Conservation (phyloP, 2,888 invertebrate species). For the Lymantria dispar region DNA sequence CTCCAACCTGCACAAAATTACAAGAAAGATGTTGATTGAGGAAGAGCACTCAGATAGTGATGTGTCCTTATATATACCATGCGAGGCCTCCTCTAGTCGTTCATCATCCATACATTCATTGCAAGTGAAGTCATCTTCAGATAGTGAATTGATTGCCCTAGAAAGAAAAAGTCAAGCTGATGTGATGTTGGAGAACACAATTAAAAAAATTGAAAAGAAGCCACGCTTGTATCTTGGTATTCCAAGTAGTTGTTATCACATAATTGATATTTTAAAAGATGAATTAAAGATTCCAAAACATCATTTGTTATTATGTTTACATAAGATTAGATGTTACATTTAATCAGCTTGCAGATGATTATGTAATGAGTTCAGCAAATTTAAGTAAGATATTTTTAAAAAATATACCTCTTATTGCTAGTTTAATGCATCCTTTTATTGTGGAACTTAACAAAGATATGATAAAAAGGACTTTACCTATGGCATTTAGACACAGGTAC, state of each 20-base stretch:
- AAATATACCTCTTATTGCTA: constrained; percentile 10
- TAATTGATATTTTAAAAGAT: constrained; percentile 4
- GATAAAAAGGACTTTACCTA: constrained; percentile 25
- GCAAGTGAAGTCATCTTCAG: constrained; percentile 2
- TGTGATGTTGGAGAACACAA: constrained; percentile 5
- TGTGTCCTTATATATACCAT: not conserved
- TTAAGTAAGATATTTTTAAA: constrained; percentile 13
- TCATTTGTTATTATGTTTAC: constrained; percentile 11
- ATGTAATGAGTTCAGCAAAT: constrained; percentile 3
- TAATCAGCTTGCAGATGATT: constrained; percentile 8
- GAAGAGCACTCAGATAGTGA: constrained; percentile 9
- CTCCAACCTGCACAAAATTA: not conserved
- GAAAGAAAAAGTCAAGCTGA: constrained; percentile 11
- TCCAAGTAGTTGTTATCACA: constrained; percentile 8
- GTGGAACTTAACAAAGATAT: constrained; percentile 2
- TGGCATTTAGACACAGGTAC: constrained; percentile 35
- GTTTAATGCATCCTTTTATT: constrained; percentile 7
- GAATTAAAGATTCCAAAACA: constrained; percentile 9
- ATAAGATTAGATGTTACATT: constrained; percentile 14
- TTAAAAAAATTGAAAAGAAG: constrained; percentile 16
- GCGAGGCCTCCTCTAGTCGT: not conserved
- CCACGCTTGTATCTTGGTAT: constrained; percentile 15
- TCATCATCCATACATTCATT: not conserved
- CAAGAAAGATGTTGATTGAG: not conserved
- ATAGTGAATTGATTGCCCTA: constrained; percentile 1